A percentile compares a stretch with the other conserved stretches of the same genome.
Conservation (phyloP, 2,888 invertebrate genomes). For the Philopedon plagiatum region DNA sequence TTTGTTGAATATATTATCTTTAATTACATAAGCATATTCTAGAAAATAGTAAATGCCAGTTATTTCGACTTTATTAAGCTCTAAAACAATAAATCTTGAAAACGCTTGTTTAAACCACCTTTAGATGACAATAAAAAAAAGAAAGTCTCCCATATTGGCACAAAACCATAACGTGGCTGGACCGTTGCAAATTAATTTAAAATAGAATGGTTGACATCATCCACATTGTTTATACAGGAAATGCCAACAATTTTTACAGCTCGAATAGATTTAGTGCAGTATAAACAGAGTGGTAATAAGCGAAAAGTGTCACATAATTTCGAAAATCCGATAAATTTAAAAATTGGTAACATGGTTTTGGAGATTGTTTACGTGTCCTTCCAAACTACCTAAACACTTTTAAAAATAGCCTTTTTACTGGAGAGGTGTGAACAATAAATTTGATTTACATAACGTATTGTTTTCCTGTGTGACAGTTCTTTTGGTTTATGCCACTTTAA, state of each 20-base stretch:
- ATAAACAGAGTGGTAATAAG: background rate
- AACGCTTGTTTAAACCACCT: too few relatives aligned
- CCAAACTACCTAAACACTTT: background rate
- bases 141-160: too few relatives aligned
- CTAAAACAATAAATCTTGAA: too few relatives aligned
- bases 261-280: slow-evolving; percentile 10
- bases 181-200: slow-evolving; percentile 1
- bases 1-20: too few relatives aligned
- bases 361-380: slow-evolving; percentile 4
- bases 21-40: too few relatives aligned
- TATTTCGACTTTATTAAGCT: too few relatives aligned
- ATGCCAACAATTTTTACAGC: background rate
- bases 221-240: slow-evolving; percentile 10
- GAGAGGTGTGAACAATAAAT: background rate
- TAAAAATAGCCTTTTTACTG: background rate
- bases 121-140: too few relatives aligned
- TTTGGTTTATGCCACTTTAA: too few relatives aligned
- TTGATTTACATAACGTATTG: too few relatives aligned
- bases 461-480: too few relatives aligned
- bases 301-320: slow-evolving; percentile 1
- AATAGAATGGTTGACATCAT: slow-evolving; percentile 19
- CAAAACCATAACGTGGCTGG: background rate
- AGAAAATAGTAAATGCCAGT: too few relatives aligned
- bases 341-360: background rate
- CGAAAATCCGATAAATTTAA: background rate